These are phyloP conservation scores for Ptyas mucosa DNA, from an alignment of 2,113 vertebrate species.

Conservation along the genomic window DNA sequence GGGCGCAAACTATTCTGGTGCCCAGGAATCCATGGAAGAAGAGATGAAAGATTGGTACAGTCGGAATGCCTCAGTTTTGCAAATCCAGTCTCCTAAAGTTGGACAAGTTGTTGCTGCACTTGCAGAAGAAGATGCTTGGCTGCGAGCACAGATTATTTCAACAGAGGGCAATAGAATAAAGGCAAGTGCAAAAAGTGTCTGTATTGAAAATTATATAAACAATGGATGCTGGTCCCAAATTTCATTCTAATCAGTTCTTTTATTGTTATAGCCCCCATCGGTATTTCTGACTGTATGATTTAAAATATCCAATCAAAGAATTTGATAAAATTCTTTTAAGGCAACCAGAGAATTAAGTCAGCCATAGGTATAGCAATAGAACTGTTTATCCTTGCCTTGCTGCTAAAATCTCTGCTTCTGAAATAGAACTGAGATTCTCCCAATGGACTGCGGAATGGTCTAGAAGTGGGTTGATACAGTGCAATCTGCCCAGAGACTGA, in stretches of 20 bases:
- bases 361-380: background rate
- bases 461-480: no score
- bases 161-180: slow-evolving; percentile 74
- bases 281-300: background rate
- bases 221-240: background rate
- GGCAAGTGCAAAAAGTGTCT: slow-evolving; percentile 68
- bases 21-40: slow-evolving; percentile 87
- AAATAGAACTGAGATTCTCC: background rate
- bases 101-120: slow-evolving; percentile 83
- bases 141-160: slow-evolving; percentile 80
- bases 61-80: slow-evolving; percentile 40
- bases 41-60: slow-evolving; percentile 82
- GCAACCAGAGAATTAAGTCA: background rate
- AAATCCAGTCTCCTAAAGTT: slow-evolving; percentile 53
- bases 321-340: background rate
- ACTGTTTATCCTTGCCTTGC: background rate
- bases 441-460: no score
- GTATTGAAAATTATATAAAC: background rate
- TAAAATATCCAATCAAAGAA: background rate
- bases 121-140: slow-evolving; percentile 80
- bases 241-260: background rate
- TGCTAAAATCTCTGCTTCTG: background rate
- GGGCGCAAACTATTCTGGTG: slow-evolving; percentile 84
- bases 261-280: background rate
- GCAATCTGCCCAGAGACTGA: no score